A percentile compares a stretch with the other conserved stretches of the same genome.
Evolutionary conservation across 2,888 invertebrate genomes (phyloP).

Genomic region (Clanis bilineata): DNA sequence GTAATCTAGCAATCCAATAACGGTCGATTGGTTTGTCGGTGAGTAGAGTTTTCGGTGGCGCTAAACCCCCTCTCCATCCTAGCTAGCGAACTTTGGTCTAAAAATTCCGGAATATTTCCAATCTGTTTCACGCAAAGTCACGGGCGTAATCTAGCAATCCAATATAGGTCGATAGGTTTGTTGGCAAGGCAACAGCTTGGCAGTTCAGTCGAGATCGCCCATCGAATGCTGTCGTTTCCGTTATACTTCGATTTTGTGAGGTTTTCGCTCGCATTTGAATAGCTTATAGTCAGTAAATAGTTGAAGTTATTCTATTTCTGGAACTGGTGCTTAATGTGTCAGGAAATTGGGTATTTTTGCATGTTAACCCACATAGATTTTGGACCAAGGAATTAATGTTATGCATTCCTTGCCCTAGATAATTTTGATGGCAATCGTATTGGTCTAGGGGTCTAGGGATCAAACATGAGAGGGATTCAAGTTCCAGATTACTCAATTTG

Average conservation of each 20-base stretch:
- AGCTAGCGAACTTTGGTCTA: too few relatives aligned
- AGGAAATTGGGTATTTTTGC: background rate
- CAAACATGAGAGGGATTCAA: too few relatives aligned
- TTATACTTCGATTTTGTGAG: background rate
- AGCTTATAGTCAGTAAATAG: background rate
- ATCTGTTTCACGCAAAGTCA: background rate
- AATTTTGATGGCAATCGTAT: too few relatives aligned
- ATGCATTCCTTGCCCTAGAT: too few relatives aligned
- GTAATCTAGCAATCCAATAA: background rate
- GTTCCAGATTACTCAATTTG: too few relatives aligned
- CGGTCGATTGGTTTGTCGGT: conserved; percentile 1
- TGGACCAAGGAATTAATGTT: too few relatives aligned
- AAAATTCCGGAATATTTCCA: too few relatives aligned
- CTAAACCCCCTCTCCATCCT: too few relatives aligned
- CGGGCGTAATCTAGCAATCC: background rate
- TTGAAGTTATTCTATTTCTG: background rate
- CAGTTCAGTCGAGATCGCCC: background rate
- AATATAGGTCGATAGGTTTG: conserved; percentile 2
- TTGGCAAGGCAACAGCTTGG: background rate
- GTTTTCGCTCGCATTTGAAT: background rate
- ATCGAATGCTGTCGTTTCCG: conserved; percentile 8
- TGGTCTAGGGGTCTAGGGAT: too few relatives aligned
- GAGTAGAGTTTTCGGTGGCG: too few relatives aligned
- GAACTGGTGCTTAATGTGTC: background rate
- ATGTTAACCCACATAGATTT: background rate